Conservation (phyloP, 2,797 vertebrate species). For the Amphiprion clarkii region DNA sequence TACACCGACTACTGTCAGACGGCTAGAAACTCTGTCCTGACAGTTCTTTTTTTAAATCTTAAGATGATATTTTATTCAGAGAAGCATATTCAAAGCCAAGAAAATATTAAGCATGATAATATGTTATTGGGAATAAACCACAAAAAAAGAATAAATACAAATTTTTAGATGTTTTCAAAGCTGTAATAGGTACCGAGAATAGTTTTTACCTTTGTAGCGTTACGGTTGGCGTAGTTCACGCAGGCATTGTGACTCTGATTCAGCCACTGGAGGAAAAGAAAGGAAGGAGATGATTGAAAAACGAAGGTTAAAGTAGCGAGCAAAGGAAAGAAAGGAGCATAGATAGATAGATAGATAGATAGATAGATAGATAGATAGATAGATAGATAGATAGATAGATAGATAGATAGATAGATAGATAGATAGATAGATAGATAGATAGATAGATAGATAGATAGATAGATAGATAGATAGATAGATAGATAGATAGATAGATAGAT, state of each 20-base stretch:
- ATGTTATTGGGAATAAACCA: not conserved
- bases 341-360: not conserved
- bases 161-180: not conserved
- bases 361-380: too few relatives aligned
- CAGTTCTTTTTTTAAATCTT: not conserved
- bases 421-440: too few relatives aligned
- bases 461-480: not conserved
- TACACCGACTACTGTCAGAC: not conserved
- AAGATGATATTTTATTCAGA: not conserved
- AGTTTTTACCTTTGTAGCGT: slow-evolving; percentile 90
- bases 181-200: not conserved
- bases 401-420: too few relatives aligned
- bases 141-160: not conserved
- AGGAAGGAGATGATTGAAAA: slow-evolving; percentile 7
- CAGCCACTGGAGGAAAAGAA: slow-evolving; percentile 88
- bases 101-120: not conserved
- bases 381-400: not conserved
- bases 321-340: not conserved
- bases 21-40: not conserved
- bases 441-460: not conserved
- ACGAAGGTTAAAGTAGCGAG: not conserved
- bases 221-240: slow-evolving; percentile 97
- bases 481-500: not conserved
- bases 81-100: not conserved
- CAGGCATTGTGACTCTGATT: slow-evolving; percentile 98